These are phyloP conservation scores for Arbacia lixula DNA, from an alignment of 53 echinoderm and acorn worm species.

Conservation along the genomic window DNA sequence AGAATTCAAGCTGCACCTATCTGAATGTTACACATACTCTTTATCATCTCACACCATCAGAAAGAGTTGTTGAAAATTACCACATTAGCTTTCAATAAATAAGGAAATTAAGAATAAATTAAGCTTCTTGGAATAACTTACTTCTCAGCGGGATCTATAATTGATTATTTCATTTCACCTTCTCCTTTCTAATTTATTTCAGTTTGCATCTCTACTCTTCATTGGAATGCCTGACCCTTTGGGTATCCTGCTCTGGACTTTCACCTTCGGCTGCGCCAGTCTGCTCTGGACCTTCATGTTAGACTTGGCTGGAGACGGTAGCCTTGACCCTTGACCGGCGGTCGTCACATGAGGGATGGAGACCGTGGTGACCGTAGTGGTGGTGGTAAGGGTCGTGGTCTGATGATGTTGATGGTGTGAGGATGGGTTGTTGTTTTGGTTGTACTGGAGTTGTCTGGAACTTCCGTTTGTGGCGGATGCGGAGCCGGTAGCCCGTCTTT, in stretches of 20 bases:
- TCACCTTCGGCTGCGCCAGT: slow-evolving; percentile 45
- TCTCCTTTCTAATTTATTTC: slow-evolving; percentile 6
- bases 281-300: slow-evolving; percentile 6
- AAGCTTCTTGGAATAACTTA: too few species aligned
- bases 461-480: neutral
- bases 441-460: slow-evolving; percentile 9
- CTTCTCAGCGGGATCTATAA: too few species aligned
- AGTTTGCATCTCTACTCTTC: slow-evolving; percentile 24
- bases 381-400: slow-evolving; percentile 10
- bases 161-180: neutral
- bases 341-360: neutral
- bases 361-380: slow-evolving; percentile 21
- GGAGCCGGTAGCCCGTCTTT: neutral
- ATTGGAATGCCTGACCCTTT: slow-evolving; percentile 49
- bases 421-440: slow-evolving; percentile 41
- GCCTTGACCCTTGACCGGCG: slow-evolving; percentile 5
- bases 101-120: too few species aligned
- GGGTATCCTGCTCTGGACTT: slow-evolving; percentile 49
- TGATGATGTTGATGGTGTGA: too few species aligned
- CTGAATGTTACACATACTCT: too few species aligned
- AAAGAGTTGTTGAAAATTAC: too few species aligned
- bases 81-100: too few species aligned
- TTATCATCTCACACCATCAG: too few species aligned
- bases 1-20: too few species aligned
- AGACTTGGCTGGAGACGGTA: slow-evolving; percentile 12